Base-by-base conservation (phyloP, 1,140 invertebrate genomes). In the Trachymyrmex septentrionalis region DNA sequence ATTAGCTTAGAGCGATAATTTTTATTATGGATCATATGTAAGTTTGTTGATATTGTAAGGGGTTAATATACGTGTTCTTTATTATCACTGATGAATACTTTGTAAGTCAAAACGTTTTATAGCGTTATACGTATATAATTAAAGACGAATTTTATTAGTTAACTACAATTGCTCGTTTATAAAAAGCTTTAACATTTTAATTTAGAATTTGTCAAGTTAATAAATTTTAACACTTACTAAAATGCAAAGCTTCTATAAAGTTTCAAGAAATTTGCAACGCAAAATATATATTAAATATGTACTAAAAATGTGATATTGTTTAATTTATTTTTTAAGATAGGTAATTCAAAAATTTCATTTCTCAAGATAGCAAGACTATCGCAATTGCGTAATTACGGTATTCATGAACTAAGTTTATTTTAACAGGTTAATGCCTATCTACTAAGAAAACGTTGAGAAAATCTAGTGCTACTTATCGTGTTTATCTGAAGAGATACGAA, bases 361-460 rank as follows among this genome's bases (percentile, higher is more conserved):
- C 24, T 3, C 3, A 38, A 48, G 30, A 50, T 21, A 73, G 24
- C 16, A 9, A 27, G 5, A 38, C 19, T 19, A n/a, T 38, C 4
- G 38, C 80, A 75, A 73, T 61, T 67, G 53, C 67, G 55, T 84
- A 84, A 73, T 82, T 82, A 30, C 34, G 64, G 19, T 21, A 30
- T 59, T 38, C 19, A 73, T 6, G 27, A 63, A 34, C 4, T n/a
- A n/a, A 84, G 69, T 24, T 50, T 30, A 57, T 14, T 50, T 73
- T 48, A 48, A 61, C 24, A 38, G 55, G 44, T 73, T 84, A 73
- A 73, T 73, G 67, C 57, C 24, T 84, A 19, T 24, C 27, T 44
- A 44, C 38, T 44, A 19, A 84, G 80, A 34, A 75, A 73, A 50
- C 69, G 53, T n/a, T 7, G 55, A 59, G 55, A 4, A 61, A 21